These are phyloP conservation scores for Hedychridium roseum DNA, from an alignment of 2,888 invertebrate genomes.

Conservation along the genomic window DNA sequence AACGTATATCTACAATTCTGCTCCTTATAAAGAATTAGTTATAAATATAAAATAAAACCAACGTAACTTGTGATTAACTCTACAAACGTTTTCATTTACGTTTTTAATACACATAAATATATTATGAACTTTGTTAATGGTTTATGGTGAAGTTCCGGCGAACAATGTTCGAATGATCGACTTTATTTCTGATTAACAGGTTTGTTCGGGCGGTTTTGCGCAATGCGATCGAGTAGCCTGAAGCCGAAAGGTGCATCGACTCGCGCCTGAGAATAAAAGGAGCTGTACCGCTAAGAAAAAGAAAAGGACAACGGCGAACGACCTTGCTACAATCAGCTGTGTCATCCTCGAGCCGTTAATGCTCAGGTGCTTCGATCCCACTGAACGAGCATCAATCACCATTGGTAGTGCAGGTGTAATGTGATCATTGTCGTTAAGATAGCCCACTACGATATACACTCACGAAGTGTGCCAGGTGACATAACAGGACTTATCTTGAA, in stretches of 20 bases:
- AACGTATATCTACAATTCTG: too few species aligned
- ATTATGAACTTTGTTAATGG: too few species aligned
- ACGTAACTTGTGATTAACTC: too few species aligned
- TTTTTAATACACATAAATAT: too few species aligned
- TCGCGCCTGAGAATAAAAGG: slow-evolving; percentile 48
- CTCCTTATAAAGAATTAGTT: too few species aligned
- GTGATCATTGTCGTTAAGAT: slow-evolving; percentile 49
- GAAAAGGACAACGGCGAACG: slow-evolving; percentile 39
- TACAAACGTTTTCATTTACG: too few species aligned
- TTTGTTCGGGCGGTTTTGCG: too few species aligned
- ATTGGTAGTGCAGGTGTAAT: slow-evolving; percentile 58
- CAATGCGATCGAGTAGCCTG: slow-evolving; percentile 56
- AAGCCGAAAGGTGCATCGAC: slow-evolving; percentile 46
- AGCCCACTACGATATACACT: slow-evolving; percentile 40
- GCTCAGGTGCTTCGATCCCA: slow-evolving; percentile 48
- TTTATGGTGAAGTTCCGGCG: too few species aligned
- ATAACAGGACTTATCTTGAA: slow-evolving; percentile 48
- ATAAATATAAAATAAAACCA: too few species aligned
- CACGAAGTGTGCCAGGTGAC: slow-evolving; percentile 47
- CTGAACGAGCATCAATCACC: slow-evolving; percentile 56
- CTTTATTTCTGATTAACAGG: too few species aligned
- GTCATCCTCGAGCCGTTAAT: slow-evolving; percentile 62
- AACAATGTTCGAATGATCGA: too few species aligned
- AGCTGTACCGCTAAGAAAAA: slow-evolving; percentile 57
- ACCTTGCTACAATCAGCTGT: slow-evolving; percentile 59